These are phyloP conservation scores for Achlya flavicornis DNA, from an alignment of 2,888 invertebrate genomes.

Conservation along the genomic window DNA sequence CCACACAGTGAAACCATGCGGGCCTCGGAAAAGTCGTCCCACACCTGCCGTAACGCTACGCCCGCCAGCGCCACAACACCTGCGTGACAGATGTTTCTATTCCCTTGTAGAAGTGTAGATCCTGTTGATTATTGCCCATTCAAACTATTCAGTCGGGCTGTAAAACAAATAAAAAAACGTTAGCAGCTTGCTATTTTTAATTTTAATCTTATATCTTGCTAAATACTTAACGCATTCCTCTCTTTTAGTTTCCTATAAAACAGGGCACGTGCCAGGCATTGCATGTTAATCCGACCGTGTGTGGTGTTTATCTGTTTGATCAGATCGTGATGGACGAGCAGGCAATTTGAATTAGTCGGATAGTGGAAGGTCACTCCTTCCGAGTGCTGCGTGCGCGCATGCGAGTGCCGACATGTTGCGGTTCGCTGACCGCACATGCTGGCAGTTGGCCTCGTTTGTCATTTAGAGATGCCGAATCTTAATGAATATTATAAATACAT, in stretches of 20 bases:
- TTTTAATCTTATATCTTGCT: slow-evolving; percentile 28
- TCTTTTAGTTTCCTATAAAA: slow-evolving; percentile 21
- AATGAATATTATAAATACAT: neutral
- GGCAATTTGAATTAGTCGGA: slow-evolving; percentile 31
- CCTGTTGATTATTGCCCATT: neutral
- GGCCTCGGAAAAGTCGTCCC: slow-evolving; percentile 14
- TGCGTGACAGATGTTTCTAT: slow-evolving; percentile 70
- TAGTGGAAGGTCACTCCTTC: slow-evolving; percentile 38
- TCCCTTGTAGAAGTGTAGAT: slow-evolving; percentile 15
- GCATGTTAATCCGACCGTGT: slow-evolving; percentile 24
- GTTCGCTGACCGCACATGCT: slow-evolving; percentile 67
- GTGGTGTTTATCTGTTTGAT: slow-evolving; percentile 16
- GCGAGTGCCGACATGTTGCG: slow-evolving; percentile 55
- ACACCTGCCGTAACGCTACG: slow-evolving; percentile 44
- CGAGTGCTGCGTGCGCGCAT: slow-evolving; percentile 45
- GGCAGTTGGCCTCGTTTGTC: slow-evolving; percentile 46
- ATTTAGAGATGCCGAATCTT: slow-evolving; percentile 34
- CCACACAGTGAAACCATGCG: slow-evolving; percentile 9
- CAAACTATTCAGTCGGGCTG: neutral
- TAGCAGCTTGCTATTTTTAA: slow-evolving; percentile 26
- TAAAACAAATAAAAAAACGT: slow-evolving; percentile 29
- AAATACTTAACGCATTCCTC: slow-evolving; percentile 25
- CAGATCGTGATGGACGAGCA: slow-evolving; percentile 20
- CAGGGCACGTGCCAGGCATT: slow-evolving; percentile 35
- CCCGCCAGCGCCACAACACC: slow-evolving; percentile 47